phyloP scores from a whole-genome alignment of 1,140 invertebrate genomes.

The Diabrotica undecimpunctata region DNA sequence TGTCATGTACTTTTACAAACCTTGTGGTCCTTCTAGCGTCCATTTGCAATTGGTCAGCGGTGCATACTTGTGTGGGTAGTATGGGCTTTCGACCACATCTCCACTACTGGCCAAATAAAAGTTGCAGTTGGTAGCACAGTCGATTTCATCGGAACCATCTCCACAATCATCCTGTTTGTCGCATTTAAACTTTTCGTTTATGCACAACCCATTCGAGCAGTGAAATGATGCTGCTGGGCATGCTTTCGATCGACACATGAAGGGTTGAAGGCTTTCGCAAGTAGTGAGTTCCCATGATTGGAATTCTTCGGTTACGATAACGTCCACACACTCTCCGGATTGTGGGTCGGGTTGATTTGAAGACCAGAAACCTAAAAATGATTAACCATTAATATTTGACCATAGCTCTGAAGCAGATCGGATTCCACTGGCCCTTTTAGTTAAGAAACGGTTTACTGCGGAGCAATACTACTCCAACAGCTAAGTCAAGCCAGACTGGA shows the following conservation, averaged over 20 bases:
- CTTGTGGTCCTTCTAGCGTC: constrained; percentile 94
- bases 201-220: constrained; percentile 88
- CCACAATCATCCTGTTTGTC: constrained; percentile 92
- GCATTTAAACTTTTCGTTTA: constrained; percentile 84
- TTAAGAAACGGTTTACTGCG: too few species aligned
- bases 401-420: too few species aligned
- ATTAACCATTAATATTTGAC: too few species aligned
- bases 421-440: too few species aligned
- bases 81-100: constrained; percentile 92
- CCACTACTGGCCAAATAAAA: constrained; percentile 90
- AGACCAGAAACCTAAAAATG: constrained; percentile 76
- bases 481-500: too few species aligned
- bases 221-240: constrained; percentile 89
- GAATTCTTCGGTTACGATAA: constrained; percentile 64
- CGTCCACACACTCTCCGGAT: constrained; percentile 84
- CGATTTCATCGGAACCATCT: constrained; percentile 86
- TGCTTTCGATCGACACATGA: constrained; percentile 88
- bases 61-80: constrained; percentile 89
- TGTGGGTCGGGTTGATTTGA: constrained; percentile 79
- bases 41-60: constrained; percentile 91
- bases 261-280: constrained; percentile 89
- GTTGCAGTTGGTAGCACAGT: constrained; percentile 83
- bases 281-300: constrained; percentile 92
- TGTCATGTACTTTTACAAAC: too few species aligned
- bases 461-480: too few species aligned